Percentiles rank a stretch among this genome's conserved stretches.
Evolutionary conservation across 92 coral and sea anemone genomes (phyloP).

Genomic region (Pocillopora grandis): DNA sequence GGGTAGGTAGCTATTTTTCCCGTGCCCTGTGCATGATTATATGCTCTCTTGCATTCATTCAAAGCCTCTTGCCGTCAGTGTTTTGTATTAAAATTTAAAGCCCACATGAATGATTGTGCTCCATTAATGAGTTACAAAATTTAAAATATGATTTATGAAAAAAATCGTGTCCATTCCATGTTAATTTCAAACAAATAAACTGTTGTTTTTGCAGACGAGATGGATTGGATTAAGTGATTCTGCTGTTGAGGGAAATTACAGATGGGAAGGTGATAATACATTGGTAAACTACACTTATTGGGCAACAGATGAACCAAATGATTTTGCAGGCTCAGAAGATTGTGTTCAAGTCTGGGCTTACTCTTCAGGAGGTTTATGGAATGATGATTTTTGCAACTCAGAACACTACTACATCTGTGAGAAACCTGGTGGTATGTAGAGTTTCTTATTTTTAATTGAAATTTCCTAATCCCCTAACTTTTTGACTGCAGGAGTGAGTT

Average conservation of each 20-base stretch:
- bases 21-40: no score
- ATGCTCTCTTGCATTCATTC: no score
- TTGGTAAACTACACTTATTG: slow-evolving; percentile 77
- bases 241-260: slow-evolving; percentile 63
- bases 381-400: slow-evolving; percentile 79
- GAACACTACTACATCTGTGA: slow-evolving; percentile 80
- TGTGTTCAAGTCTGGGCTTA: slow-evolving; percentile 75
- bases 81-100: no score
- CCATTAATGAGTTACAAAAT: no score
- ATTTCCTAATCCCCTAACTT: neutral
- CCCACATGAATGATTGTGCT: no score
- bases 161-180: no score
- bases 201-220: slow-evolving; percentile 37
- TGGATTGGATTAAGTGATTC: slow-evolving; percentile 93
- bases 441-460: neutral
- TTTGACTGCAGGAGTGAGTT: neutral
- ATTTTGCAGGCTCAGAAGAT: slow-evolving; percentile 71
- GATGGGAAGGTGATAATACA: slow-evolving; percentile 79
- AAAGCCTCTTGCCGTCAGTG: no score
- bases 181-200: neutral
- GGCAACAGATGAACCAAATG: slow-evolving; percentile 81
- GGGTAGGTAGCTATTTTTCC: no score
- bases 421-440: slow-evolving; percentile 70
- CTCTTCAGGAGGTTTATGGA: slow-evolving; percentile 75
- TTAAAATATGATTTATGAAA: no score